Base-by-base conservation (phyloP, 1,140 invertebrate species). In the Drosophila punjabiensis region DNA sequence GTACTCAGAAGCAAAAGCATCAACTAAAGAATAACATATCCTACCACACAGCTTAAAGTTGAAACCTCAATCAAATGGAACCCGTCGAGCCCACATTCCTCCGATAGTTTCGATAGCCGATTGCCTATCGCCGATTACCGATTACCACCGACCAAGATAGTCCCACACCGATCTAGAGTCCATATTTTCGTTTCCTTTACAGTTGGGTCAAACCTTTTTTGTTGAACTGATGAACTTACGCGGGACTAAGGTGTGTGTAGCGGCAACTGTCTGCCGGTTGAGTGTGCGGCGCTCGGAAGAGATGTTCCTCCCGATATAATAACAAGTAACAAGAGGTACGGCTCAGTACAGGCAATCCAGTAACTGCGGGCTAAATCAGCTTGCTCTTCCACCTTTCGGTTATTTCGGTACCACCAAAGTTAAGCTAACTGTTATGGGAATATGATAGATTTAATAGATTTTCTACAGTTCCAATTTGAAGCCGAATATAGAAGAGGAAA, bases 381-480 rank as follows among this genome's bases (percentile, higher is more conserved):
- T 87, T 70, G 84, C 65, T 81, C 84, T 88, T 88, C 85, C 85
- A 85, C 81, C 85, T 85, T 82, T 87, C 71, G 75, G 76, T 81
- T 82, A 67, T 85, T 87, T 84, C 66, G 82, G 47, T 90, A 89
- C 85, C 86, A 89, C 85, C 86, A 67, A 67, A 78, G 37, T 62
- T 58, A 82, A 69, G 47, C 79, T 55, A 79, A 76, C 50, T 79
- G 59, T 82, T 58, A 69, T 62, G 69, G 59, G 63, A 77, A 81
- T 73, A 85, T 64, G 56, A 79, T 68, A 67, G 73, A 75, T 79
- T 78, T 79, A 79, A 80, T 80, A 74, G 58, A 82, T 62, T 82
- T 81, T 89, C 79, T 79, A 90, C 82, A 82, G 70, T 81, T 85
- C 48, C 85, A 75, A 74, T 69, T 65, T 35, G 43, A 64, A 45